phyloP scores from a whole-genome alignment of 2,888 invertebrate species.

The Leptogaster cylindrica region DNA sequence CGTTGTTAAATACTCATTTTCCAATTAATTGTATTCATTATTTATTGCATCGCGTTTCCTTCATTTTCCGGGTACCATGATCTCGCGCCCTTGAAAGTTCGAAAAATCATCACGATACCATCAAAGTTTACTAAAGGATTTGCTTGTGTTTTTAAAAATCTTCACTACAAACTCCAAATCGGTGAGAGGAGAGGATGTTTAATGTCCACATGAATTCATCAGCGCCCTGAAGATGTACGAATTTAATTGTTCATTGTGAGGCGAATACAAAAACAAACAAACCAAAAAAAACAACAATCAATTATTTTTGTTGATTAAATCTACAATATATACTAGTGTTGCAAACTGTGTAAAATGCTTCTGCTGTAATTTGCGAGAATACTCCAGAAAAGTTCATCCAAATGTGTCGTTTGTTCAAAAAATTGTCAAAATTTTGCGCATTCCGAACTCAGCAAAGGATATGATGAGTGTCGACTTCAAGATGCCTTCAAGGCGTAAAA shows the following conservation, averaged over 20 bases:
- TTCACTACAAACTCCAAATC: background rate
- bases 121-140: background rate
- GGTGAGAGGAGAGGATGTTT: background rate
- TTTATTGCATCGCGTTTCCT: background rate
- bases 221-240: too few species aligned
- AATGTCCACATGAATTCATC: too few species aligned
- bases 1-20: background rate
- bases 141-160: background rate
- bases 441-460: constrained; percentile 32
- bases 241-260: too few species aligned
- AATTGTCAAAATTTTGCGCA: background rate
- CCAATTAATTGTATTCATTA: background rate
- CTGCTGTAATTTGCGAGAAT: too few species aligned
- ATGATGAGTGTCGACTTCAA: constrained; percentile 45
- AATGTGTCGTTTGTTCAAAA: constrained; percentile 32
- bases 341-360: background rate
- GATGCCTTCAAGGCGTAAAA: constrained; percentile 53
- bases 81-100: constrained; percentile 33
- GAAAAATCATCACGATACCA: background rate
- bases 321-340: too few species aligned
- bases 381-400: too few species aligned
- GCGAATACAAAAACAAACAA: too few species aligned
- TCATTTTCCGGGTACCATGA: background rate
- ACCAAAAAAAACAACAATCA: too few species aligned
- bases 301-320: too few species aligned